Base-by-base conservation (phyloP, 2,113 vertebrate genomes). In the Oceanodroma tethys region DNA sequence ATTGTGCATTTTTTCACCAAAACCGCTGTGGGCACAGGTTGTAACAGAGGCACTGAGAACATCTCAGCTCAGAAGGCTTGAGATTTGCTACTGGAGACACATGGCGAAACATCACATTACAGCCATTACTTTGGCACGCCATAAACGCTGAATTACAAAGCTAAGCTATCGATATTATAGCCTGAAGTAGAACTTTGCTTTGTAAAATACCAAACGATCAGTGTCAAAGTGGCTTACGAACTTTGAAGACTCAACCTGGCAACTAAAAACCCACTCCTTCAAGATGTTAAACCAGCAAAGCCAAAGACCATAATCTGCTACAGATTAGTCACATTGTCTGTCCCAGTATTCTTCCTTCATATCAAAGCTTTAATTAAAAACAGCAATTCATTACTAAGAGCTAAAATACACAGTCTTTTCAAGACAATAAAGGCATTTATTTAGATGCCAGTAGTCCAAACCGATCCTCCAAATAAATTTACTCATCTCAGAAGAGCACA, bases 121-220 rank as follows among this genome's bases (percentile, higher is more conserved):
- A 38, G 73, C 40, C 45, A 7, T 1, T 3, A 4, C 45, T 18
- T 18, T 17, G 11, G 34, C 38, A 17, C 26, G 13, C 29, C 20
- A 6, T 8, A 6, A 70, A 22, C 42, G 13, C 47, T 4, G 26
- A 55, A 40, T 5, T 12, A 48, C 56, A 10, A 13, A 40, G 55
- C 34, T 25, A 7, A 70, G 50, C 48, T 23, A 13, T 9, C 18
- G 9, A 1, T 2, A 4, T 7, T 4, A 11, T 0, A 30, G 47
- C 34, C 42, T 9, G 14, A 40, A 26, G 38, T 4, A 30, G 74
- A 68, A n/a, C 52, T 32, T 5, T 3, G 19, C 60, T 32, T 25
- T 56, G 73, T 25, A 12, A 34, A 50, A 38, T 4, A 36, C 9
- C 52, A 53, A 36, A 15, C 5, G 1, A 23, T 12, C 36, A 4